Base-by-base conservation (phyloP, 2,888 invertebrate genomes). In the Eristalis tenax region DNA sequence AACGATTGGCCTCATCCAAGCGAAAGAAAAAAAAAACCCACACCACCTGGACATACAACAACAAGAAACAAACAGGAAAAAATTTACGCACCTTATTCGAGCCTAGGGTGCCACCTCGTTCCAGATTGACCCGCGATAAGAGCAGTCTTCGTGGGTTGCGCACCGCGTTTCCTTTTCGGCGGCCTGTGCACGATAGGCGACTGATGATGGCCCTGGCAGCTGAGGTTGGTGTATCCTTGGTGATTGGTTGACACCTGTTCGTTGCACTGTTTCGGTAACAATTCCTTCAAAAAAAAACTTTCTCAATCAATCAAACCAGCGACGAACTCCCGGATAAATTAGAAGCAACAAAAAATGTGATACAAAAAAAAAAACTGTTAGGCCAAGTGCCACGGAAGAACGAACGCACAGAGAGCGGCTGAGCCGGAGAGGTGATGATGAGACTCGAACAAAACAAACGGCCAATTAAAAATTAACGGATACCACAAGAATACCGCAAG, bases 221-320 rank as follows among this genome's bases (percentile, higher is more conserved):
- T 38, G 38, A 13, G 22, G 66, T 1, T 26, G 26, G 35, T n/a
- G 32, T 78, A 83, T 83, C 83, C 87, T 80, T 76, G 68, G 63
- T 40, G 38, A 68, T 66, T 65, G 38, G 86, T 76, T 86, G 83
- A 78, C 86, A 86, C 86, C 86, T 83, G 83, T 83, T 87, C 83
- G 79, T 80, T 83, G 83, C 83, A 86, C 83, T 77, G 13, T 78
- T 8, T 38, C 38, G 2, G 26, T 75, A 50, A 18, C 50, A 57
- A 59, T 43, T 70, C 56, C n/a, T 66, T 40, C 15, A 32, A 26
- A 26, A 26, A 32, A 32, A 22, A 38, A 23, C 69, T 32, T 26
- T 23, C 61, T 11, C 38, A 57, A 28, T 3, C 18, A 66, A 61
- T 28, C 11, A 50, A 63, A 22, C 59, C 4, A 22, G 40, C n/a